phyloP scores from a whole-genome alignment of 2,888 invertebrate species.

The Polia nebulosa region DNA sequence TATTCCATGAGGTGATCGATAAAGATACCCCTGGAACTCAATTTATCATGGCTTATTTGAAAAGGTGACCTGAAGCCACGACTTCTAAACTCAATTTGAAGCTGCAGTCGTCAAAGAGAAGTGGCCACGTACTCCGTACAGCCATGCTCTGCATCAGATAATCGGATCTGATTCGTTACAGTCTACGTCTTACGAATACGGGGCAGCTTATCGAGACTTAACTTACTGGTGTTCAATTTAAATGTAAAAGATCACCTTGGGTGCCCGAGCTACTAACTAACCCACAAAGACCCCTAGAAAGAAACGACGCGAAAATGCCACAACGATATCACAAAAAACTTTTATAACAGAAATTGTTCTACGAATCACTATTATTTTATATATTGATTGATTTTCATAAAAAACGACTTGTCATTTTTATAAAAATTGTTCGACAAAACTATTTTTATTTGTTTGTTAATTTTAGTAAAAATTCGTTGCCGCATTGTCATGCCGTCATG shows the following conservation, averaged over 20 bases:
- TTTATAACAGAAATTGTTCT: not conserved
- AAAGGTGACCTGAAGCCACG: conserved; percentile 14
- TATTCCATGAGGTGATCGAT: not conserved
- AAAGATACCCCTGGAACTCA: not conserved
- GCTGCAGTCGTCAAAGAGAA: conserved; percentile 35
- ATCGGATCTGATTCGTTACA: conserved; percentile 47
- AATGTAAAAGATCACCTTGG: not conserved
- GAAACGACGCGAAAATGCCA: not conserved
- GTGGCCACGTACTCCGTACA: not conserved
- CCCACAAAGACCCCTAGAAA: no score
- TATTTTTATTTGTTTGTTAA: not conserved
- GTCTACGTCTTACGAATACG: conserved; percentile 20
- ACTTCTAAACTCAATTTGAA: conserved; percentile 43
- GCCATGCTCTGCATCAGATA: conserved; percentile 30
- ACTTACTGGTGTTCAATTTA: not conserved
- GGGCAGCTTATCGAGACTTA: not conserved
- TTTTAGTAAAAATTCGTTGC: not conserved
- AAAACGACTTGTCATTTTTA: not conserved
- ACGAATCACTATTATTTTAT: not conserved
- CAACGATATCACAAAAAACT: no score
- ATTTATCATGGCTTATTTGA: conserved; percentile 4
- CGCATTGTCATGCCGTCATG: not conserved
- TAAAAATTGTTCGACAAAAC: not conserved
- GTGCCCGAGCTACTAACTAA: not conserved
- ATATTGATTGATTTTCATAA: not conserved